Base-by-base conservation (phyloP, 2,797 vertebrate species). In the Tinamus major region DNA sequence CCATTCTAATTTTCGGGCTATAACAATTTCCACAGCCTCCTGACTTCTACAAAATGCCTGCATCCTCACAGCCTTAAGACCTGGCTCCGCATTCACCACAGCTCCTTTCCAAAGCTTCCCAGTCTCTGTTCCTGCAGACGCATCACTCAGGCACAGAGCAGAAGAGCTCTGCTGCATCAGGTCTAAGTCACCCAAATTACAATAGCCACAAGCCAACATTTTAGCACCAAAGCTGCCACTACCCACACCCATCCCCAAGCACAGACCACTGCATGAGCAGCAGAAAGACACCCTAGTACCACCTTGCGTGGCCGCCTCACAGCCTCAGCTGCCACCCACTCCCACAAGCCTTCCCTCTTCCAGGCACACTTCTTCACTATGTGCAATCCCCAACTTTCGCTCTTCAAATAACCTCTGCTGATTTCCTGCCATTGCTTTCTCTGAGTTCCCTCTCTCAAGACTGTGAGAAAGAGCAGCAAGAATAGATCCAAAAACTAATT, bases 131-230 rank as follows among this genome's bases (percentile, higher is more conserved):
- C 33, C 23, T 29, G 16, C 51, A 53, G 26, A 37, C 29, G 17
- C 10, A 18, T 37, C 56, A 80, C 63, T 7, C n/a, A 31, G 44
- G 33, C 58, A 35, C 3, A 33, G 37, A 64, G 51, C 29, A 81
- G 41, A 31, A 23, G 1, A 65, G 39, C 15, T 51, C 13, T 41
- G 37, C 64, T 70, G 23, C 37, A 51, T 2, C 33, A 55, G 24
- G 13, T 17, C 39, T 0, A 0, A 21, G 16, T 18, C 46, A 67
- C 42, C 29, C 27, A n/a, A 15, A 2, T 18, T 6, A 44, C 23
- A 58, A 5, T 0, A 0, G 19, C 37, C 9, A 26, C 49, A 59
- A 70, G 33, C 4, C 37, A 86, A 9, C 11, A 3, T 46, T n/a
- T 70, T 48, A 39, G 24, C 44, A 41, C 6, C 14, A 15, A 8